These are phyloP conservation scores for Hyposmocoma kahamanoa DNA, from an alignment of 1,140 invertebrate species.

Conservation along the genomic window DNA sequence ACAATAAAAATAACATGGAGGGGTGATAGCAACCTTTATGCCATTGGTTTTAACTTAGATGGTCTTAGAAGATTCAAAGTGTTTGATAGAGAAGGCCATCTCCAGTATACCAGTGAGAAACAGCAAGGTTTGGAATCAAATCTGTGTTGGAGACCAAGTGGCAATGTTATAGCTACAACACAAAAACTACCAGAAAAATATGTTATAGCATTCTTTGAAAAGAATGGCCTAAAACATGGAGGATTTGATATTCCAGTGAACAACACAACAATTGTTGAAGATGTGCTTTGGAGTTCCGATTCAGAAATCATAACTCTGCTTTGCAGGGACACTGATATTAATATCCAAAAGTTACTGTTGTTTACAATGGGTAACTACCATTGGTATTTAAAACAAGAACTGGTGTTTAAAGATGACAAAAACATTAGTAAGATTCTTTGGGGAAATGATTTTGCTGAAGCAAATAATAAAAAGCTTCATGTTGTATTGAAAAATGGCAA, in stretches of 20 bases:
- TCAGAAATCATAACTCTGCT: conserved; percentile 83
- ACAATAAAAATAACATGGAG: conserved; percentile 84
- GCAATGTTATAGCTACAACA: conserved; percentile 84
- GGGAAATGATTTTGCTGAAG: conserved; percentile 74
- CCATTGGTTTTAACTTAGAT: conserved; percentile 78
- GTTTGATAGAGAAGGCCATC: conserved; percentile 82
- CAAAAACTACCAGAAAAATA: conserved; percentile 80
- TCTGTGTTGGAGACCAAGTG: conserved; percentile 86
- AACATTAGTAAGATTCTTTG: conserved; percentile 75
- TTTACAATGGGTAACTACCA: conserved; percentile 91
- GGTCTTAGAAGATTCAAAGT: conserved; percentile 78
- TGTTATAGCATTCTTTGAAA: conserved; percentile 90
- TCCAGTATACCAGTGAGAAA: conserved; percentile 83
- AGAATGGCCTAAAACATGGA: conserved; percentile 92
- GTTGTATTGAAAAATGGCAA: conserved; percentile 73
- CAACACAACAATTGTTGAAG: conserved; percentile 72
- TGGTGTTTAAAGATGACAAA: conserved; percentile 71
- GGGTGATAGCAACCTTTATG: conserved; percentile 88
- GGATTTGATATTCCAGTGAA: conserved; percentile 84
- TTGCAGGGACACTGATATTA: conserved; percentile 57
- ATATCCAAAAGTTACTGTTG: conserved; percentile 76
- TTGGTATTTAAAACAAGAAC: conserved; percentile 90
- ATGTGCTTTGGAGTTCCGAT: conserved; percentile 85
- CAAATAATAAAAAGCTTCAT: conserved; percentile 76
- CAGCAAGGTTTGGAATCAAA: conserved; percentile 79